Evolutionary conservation across 2,888 invertebrate genomes (phyloP).

Genomic region (Baccha elongata): DNA sequence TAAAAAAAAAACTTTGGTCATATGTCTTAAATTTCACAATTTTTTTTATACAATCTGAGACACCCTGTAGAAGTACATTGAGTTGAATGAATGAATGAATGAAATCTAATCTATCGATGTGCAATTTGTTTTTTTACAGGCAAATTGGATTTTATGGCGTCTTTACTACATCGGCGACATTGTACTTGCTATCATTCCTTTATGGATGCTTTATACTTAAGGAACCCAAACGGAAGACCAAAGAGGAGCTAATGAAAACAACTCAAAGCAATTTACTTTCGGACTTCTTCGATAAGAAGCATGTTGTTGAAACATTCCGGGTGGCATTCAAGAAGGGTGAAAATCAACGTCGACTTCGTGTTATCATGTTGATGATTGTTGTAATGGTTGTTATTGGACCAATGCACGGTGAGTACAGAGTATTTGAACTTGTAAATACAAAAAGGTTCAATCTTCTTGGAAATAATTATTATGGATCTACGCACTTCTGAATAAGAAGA

Average conservation of each 20-base stretch:
- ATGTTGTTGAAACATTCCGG: constrained; percentile 89
- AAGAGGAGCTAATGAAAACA: constrained; percentile 76
- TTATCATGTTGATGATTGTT: constrained; percentile 90
- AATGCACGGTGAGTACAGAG: constrained; percentile 88
- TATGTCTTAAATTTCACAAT: neutral
- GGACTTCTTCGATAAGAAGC: constrained; percentile 90
- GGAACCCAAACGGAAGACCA: constrained; percentile 83
- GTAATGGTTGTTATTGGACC: constrained; percentile 94
- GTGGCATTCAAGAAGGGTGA: constrained; percentile 92
- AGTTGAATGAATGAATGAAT: neutral
- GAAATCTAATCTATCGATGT: neutral
- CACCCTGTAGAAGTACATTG: neutral
- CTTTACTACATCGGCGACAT: constrained; percentile 89
- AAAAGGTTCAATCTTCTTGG: neutral
- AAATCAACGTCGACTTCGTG: constrained; percentile 88
- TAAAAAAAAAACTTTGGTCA: too few relatives aligned
- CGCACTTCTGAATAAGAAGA: neutral
- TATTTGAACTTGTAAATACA: neutral
- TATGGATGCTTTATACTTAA: constrained; percentile 89
- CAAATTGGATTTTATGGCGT: constrained; percentile 92
- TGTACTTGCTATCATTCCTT: constrained; percentile 89
- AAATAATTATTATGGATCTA: neutral
- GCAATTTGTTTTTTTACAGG: constrained; percentile 73
- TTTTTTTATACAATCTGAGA: neutral
- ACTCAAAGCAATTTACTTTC: constrained; percentile 78